These are phyloP conservation scores for Aethina tumida DNA, from an alignment of 1,140 invertebrate species.

Conservation along the genomic window DNA sequence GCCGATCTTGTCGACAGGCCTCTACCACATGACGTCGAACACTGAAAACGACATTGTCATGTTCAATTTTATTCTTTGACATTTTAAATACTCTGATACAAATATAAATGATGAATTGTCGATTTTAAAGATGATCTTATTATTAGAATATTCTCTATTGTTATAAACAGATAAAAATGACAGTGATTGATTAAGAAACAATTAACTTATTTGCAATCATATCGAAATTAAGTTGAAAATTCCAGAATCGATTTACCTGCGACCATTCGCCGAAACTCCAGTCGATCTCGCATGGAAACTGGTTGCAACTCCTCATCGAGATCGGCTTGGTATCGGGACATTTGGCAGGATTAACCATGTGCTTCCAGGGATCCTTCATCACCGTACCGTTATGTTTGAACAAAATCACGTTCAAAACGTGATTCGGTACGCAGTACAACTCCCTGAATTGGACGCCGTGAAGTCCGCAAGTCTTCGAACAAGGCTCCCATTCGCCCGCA, in stretches of 20 bases:
- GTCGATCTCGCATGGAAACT: conserved; percentile 48
- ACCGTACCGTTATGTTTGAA: conserved; percentile 22
- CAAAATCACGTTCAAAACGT: conserved; percentile 21
- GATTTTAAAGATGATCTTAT: no score
- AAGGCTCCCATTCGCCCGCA: conserved; percentile 52
- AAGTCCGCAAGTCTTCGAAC: conserved; percentile 50
- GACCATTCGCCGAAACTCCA: conserved; percentile 63
- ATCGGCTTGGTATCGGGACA: conserved; percentile 41
- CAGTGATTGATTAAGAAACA: no score
- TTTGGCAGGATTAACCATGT: conserved; percentile 43
- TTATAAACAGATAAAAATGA: no score
- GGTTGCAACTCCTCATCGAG: conserved; percentile 46
- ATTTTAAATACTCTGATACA: neutral
- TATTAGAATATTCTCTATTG: no score
- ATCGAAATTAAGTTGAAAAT: conserved; percentile 2
- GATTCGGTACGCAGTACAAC: conserved; percentile 49
- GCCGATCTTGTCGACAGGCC: conserved; percentile 56
- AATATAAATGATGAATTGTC: conserved; percentile 1
- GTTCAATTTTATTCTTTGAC: neutral
- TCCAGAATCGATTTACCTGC: conserved; percentile 40
- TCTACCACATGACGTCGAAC: conserved; percentile 63
- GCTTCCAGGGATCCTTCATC: conserved; percentile 38
- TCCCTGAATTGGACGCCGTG: conserved; percentile 48
- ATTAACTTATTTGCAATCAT: neutral
- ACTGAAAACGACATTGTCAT: conserved; percentile 43